phyloP scores from a whole-genome alignment of 2,888 invertebrate genomes.

The Horisme vitalbata region DNA sequence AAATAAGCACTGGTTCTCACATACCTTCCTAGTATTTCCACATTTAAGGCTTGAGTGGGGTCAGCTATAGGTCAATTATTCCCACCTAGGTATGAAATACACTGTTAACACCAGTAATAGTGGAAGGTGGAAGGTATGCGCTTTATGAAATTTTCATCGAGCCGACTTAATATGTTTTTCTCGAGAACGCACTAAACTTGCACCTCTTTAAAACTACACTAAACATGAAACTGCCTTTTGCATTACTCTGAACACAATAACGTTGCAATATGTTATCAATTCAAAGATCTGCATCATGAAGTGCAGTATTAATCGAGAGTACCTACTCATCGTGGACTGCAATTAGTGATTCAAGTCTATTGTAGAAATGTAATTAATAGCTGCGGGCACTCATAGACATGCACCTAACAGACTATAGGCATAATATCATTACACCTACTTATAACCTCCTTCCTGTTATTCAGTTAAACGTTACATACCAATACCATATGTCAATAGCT shows the following conservation, averaged over 20 bases:
- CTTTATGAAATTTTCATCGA: slow-evolving; percentile 25
- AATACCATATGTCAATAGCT: background rate
- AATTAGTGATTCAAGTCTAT: slow-evolving; percentile 21
- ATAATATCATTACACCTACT: too few relatives aligned
- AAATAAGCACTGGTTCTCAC: slow-evolving; percentile 37
- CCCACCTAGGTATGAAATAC: slow-evolving; percentile 41
- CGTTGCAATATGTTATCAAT: slow-evolving; percentile 14
- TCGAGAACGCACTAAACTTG: slow-evolving; percentile 12
- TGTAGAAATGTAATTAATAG: slow-evolving; percentile 10
- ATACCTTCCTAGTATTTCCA: slow-evolving; percentile 55
- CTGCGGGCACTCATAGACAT: slow-evolving; percentile 4
- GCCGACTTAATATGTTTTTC: slow-evolving; percentile 19
- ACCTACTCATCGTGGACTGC: slow-evolving; percentile 6
- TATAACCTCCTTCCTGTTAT: background rate
- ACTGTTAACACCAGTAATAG: slow-evolving; percentile 36
- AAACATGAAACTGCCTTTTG: slow-evolving; percentile 3
- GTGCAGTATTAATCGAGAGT: slow-evolving; percentile 5
- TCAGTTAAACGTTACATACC: background rate
- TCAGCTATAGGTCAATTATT: slow-evolving; percentile 53
- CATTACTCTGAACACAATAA: slow-evolving; percentile 2
- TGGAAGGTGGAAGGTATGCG: slow-evolving; percentile 24
- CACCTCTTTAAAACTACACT: slow-evolving; percentile 2
- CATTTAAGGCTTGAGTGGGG: slow-evolving; percentile 43
- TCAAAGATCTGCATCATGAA: slow-evolving; percentile 8
- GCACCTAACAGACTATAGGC: too few relatives aligned